A percentile compares a stretch with the other conserved stretches of the same genome.
These are phyloP conservation scores for Gorsachius magnificus DNA, from an alignment of 2,797 vertebrate genomes.

Conservation along the genomic window DNA sequence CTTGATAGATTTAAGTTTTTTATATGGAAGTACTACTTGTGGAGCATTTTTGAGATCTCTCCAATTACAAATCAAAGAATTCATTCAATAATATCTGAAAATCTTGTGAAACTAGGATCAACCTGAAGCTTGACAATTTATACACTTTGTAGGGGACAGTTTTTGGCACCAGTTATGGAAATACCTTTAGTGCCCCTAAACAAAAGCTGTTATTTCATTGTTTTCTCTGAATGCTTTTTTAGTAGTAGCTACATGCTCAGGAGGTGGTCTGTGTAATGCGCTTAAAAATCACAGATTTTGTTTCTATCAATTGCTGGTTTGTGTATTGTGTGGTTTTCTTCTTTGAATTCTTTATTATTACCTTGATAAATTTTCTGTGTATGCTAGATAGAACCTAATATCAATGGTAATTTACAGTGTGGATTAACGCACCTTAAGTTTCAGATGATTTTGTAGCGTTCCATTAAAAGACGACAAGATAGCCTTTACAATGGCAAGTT, in stretches of 20 bases:
- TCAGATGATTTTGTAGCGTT: background rate
- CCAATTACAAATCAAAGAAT: background rate
- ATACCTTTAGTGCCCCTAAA: background rate
- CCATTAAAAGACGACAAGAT: background rate
- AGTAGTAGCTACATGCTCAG: rapidly evolving
- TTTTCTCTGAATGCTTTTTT: background rate
- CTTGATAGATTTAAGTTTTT: background rate
- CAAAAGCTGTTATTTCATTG: background rate
- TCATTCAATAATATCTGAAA: background rate
- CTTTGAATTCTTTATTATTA: background rate
- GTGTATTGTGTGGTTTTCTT: background rate
- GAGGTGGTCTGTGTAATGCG: background rate
- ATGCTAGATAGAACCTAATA: background rate
- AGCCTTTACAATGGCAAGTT: background rate
- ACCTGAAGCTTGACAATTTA: background rate
- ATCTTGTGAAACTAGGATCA: background rate
- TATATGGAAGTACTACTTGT: background rate
- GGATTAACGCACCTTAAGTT: background rate
- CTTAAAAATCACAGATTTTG: background rate
- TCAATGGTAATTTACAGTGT: background rate
- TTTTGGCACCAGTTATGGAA: background rate
- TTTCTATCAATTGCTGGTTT: background rate
- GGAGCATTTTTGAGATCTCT: background rate
- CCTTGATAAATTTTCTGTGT: background rate
- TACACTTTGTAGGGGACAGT: background rate